Base-by-base conservation (phyloP, 1,140 invertebrate genomes). In the Drosophila gunungcola region DNA sequence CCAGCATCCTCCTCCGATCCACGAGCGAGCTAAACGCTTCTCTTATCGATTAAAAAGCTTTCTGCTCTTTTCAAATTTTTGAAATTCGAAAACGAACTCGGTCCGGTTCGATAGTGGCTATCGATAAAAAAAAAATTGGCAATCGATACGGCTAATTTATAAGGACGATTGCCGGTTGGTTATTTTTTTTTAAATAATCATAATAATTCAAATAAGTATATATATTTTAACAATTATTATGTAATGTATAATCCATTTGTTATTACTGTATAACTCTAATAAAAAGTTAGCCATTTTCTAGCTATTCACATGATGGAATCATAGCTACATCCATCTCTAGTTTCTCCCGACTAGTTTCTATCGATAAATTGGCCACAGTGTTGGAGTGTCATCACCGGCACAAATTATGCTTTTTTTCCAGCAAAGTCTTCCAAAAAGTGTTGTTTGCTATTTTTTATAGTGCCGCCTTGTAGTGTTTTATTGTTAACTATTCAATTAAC, bases 1-100 rank as follows among this genome's bases (percentile, higher is more conserved):
- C 60, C 58, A 52, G 56, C 74, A 82, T 83, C 78, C 64, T 58
- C 57, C 78, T 80, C 60, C 64, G 60, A 64, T 68, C 60, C 46
- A 52, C 64, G 21, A 63, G 52, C 52, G 52, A 41, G 39, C 53
- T 34, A 58, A 64, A 29, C 42, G 54, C 55, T 58, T 60, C 51
- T 65, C 55, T 60, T 64, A 41, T 65, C 42, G 27, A 65, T 61
- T 65, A 34, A 11, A 69, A 68, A 70, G 63, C 67, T 69, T 65
- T 69, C 27, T 65, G 32, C 32, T 38, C 57, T 64, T 48, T 58
- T 67, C 42, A 4, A 51, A 65, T 64, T 34, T 27, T 11, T 32
- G 10, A 63, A 56, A 36, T 56, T 46, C 10, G 5, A 57, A 56
- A 32, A 32, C n/a, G 27, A 62, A 34, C 34, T 42, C 38, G 34